Evolutionary conservation across 2,113 vertebrate species (phyloP), one percentile per base, ranked within the genome.

Genomic region (Cyanistes caeruleus): DNA sequence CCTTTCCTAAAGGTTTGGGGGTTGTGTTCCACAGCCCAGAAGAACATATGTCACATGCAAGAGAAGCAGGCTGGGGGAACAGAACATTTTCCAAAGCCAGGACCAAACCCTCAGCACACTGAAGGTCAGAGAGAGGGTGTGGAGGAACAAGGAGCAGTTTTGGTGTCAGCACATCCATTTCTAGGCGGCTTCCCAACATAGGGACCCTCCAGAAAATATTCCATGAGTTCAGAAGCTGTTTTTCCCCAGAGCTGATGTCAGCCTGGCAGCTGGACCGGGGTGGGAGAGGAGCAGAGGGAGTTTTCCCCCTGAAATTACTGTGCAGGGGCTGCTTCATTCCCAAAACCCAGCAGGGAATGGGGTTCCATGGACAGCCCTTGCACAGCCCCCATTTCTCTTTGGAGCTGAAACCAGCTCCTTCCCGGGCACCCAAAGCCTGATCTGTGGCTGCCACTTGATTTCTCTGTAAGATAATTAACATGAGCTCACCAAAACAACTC

Each of bases 131-230:
- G 3, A 6, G 39, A 24, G 12, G 17, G 1, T 20, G 56, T 16
- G 21, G 8, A 11, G 15, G 6, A 43, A 5, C 0, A 0, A 0
- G n/a, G 44, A 41, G 7, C 3, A 5, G 7, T 3, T 16, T 1
- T 52, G 18, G 39, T 0, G 6, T 0, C 58, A 52, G 5, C 81
- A 20, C 37, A 10, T 7, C 55, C 4, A 9, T 25, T 6, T 14
- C 21, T 2, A 23, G 62, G 51, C 48, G 17, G 52, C 19, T 70
- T 41, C 81, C 69, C 46, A 31, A 5, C 35, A 13, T 8, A 15
- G 8, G 19, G 1, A 75, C 41, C 24, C 74, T n/a, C 17, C 20
- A 9, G 23, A 35, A 84, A 41, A 3, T 1, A 6, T 8, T 30
- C 76, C 25, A 1, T 0, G n/a, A 15, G 28, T 11, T 27, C 53